Evolutionary conservation across 2,113 vertebrate genomes (phyloP).

Genomic region (Balaenoptera acutorostrata): DNA sequence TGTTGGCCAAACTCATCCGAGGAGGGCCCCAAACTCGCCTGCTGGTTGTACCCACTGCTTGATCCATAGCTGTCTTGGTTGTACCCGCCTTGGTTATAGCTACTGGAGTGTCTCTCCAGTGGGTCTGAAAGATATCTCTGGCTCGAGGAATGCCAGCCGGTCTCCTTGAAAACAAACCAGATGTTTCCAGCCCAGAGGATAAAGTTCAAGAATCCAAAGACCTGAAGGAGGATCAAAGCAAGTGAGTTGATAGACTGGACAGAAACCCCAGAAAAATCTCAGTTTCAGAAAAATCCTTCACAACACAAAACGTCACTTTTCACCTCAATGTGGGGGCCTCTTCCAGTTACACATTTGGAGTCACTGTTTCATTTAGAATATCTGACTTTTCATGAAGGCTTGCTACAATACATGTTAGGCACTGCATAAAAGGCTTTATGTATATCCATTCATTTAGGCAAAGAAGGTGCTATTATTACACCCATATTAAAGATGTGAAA

Average conservation of each 20-base stretch:
- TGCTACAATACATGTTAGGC: background rate
- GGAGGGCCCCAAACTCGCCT: slow-evolving; percentile 80
- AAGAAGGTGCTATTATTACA: background rate
- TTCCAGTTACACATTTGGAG: background rate
- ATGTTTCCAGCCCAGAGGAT: slow-evolving; percentile 99
- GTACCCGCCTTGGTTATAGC: slow-evolving; percentile 89
- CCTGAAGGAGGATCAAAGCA: slow-evolving; percentile 80
- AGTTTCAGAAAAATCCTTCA: background rate
- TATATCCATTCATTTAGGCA: background rate
- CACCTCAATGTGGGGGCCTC: background rate
- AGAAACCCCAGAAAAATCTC: fast-evolving
- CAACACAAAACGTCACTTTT: background rate
- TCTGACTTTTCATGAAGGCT: background rate
- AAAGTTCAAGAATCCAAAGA: slow-evolving; percentile 98
- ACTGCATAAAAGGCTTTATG: background rate
- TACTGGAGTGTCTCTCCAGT: slow-evolving; percentile 88
- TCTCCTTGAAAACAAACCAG: slow-evolving; percentile 99
- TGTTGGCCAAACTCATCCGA: slow-evolving; percentile 84
- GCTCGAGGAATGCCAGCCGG: slow-evolving; percentile 93
- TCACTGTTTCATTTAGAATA: background rate
- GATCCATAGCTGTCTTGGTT: slow-evolving; percentile 91
- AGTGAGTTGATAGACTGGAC: background rate
- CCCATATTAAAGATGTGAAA: background rate
- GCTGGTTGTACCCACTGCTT: slow-evolving; percentile 84
- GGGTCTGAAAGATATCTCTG: slow-evolving; percentile 82